A percentile compares a stretch with the other conserved stretches of the same genome.
These are phyloP conservation scores for Amyelois transitella DNA, from an alignment of 1,140 invertebrate genomes.

Conservation along the genomic window DNA sequence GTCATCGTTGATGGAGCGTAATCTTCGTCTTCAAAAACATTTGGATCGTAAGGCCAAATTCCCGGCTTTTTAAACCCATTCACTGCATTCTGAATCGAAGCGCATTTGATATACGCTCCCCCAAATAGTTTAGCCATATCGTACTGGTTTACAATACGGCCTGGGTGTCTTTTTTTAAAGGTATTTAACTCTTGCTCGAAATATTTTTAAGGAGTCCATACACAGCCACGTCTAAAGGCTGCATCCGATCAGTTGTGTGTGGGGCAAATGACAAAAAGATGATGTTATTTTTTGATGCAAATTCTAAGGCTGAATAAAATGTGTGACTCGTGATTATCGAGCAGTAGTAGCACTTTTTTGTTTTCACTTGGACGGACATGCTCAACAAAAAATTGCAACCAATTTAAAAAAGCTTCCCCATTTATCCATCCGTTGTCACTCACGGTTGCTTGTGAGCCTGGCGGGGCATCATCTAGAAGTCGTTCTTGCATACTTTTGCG, in stretches of 20 bases:
- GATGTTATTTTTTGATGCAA: constrained; percentile 17
- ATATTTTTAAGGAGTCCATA: constrained; percentile 22
- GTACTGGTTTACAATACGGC: constrained; percentile 17
- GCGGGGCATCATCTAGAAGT: background rate
- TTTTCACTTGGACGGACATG: background rate
- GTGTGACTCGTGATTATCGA: background rate
- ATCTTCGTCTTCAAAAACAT: constrained; percentile 10
- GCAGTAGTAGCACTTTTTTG: background rate
- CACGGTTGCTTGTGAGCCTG: constrained; percentile 1
- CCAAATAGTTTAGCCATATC: constrained; percentile 18
- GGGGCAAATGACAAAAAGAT: constrained; percentile 21
- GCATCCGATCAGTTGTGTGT: constrained; percentile 16
- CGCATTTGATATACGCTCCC: constrained; percentile 9
- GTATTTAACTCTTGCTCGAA: constrained; percentile 14
- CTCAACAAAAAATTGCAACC: background rate
- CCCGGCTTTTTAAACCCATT: constrained; percentile 7
- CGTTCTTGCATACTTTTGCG: background rate
- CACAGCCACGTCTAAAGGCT: constrained; percentile 22
- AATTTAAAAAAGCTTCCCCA: background rate
- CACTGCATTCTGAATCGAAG: constrained; percentile 14
- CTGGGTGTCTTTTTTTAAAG: constrained; percentile 18
- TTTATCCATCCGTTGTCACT: constrained; percentile 1
- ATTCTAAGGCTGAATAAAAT: constrained; percentile 18
- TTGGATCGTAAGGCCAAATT: constrained; percentile 6
- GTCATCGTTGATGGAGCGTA: constrained; percentile 11